Evolutionary conservation across 2,113 vertebrate species (phyloP), one percentile per base, ranked within the genome.

Genomic region (Pipa parva): DNA sequence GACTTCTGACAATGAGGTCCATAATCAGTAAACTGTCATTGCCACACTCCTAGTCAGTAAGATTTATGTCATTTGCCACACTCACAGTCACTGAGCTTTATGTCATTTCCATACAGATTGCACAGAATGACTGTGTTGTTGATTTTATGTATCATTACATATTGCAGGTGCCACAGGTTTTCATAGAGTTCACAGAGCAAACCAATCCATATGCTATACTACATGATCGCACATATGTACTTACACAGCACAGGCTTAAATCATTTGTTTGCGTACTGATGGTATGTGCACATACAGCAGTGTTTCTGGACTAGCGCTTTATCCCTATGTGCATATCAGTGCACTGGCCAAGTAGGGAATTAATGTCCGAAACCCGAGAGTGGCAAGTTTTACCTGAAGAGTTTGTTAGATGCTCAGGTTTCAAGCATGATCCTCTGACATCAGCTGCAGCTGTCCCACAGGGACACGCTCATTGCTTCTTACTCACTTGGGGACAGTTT

Each of bases 301-400:
- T n/a, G n/a, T n/a, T 58, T n/a, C 63, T 57, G 27, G 39, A 17
- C 49, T 15, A n/a, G 63, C 42, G 24, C 39, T 6, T 42, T n/a
- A 42, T 6, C 13, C 39, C 63, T 68, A 37, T 45, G 26, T 59
- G 56, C 45, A 59, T 68, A 56, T 68, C 64, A 59, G 33, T 59
- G 57, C 64, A 37, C 18, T 59, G 56, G 64, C 64, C 64, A 68
- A 68, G 64, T 68, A 68, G 54, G 64, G 64, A 68, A 68, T 68
- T 68, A 68, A 68, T 68, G 64, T 59, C 56, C 56, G 64, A 68
- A 68, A 68, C 64, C 64, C 8, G 64, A 68, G 64, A 59, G 56
- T 50, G 55, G 45, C 64, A 59, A 68, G 64, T 68, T 68, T 68
- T 68, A 68, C 64, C 64, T 68, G 64, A 68, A 68, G 64, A 68